Evolutionary conservation across 2,888 invertebrate genomes (phyloP).

Genomic region (Metellina segmentata): DNA sequence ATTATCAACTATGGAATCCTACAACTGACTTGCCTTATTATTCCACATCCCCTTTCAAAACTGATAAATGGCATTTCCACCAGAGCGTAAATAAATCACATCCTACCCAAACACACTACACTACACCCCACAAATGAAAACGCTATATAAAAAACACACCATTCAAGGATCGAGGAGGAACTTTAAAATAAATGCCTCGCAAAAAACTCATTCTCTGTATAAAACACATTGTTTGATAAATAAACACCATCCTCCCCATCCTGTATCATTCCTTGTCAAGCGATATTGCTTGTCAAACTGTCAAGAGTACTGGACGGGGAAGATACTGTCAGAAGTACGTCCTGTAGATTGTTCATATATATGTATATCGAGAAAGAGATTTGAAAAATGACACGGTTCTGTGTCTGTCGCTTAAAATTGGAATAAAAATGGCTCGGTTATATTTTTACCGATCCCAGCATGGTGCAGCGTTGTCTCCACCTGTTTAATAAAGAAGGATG

Average conservation of each 20-base stretch:
- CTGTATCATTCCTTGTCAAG: conserved; percentile 11
- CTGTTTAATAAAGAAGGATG: no score
- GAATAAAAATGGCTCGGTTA: not conserved
- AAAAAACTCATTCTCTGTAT: not conserved
- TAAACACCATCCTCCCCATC: not conserved
- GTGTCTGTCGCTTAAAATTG: not conserved
- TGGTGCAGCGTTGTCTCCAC: no score
- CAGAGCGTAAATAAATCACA: no score
- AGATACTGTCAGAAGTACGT: conserved; percentile 7
- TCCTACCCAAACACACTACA: not conserved
- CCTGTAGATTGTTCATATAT: not conserved
- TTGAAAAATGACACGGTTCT: not conserved
- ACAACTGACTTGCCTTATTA: not conserved
- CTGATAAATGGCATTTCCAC: conserved; percentile 22
- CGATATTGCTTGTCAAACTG: conserved; percentile 29
- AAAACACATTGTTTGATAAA: not conserved
- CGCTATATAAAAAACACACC: not conserved
- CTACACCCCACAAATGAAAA: not conserved
- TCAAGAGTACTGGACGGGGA: not conserved
- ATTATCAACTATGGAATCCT: not conserved
- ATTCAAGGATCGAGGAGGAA: not conserved
- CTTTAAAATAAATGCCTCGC: not conserved
- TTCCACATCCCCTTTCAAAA: not conserved
- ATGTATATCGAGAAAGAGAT: not conserved
- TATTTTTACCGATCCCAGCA: no score